A percentile compares a stretch with the other conserved stretches of the same genome.
phyloP scores from a whole-genome alignment of 2,797 vertebrate genomes.

The Tympanoctomys barrerae region DNA sequence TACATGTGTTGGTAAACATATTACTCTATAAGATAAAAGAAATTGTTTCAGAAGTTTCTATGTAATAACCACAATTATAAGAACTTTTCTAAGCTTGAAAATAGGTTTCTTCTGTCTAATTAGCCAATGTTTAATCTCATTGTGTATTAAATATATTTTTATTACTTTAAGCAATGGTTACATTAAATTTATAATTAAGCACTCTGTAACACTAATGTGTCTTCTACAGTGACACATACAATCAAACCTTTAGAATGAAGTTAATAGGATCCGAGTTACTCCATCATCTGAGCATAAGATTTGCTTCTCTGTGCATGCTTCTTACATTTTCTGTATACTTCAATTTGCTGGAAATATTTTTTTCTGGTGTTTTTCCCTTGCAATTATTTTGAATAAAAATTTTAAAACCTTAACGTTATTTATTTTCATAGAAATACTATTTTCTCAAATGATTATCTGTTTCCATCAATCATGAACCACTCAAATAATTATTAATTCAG shows the following conservation, averaged over 20 bases:
- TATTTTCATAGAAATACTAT: neutral
- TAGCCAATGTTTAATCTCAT: neutral
- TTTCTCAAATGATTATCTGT: neutral
- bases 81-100: neutral
- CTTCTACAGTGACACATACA: too few relatives aligned
- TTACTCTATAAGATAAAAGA: neutral
- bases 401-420: neutral
- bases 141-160: neutral
- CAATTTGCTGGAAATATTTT: neutral
- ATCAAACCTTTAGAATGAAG: neutral
- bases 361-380: neutral
- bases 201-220: neutral
- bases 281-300: neutral
- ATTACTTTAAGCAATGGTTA: neutral
- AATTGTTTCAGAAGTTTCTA: neutral
- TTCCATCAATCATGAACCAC: neutral
- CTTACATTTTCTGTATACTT: neutral
- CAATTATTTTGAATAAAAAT: neutral
- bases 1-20: neutral
- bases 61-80: neutral
- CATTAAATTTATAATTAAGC: neutral
- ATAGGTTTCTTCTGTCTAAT: too few relatives aligned
- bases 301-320: neutral
- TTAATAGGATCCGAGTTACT: neutral
- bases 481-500: neutral